Evolutionary conservation across 2,888 invertebrate genomes (phyloP).

Genomic region (Peribatodes rhomboidaria): DNA sequence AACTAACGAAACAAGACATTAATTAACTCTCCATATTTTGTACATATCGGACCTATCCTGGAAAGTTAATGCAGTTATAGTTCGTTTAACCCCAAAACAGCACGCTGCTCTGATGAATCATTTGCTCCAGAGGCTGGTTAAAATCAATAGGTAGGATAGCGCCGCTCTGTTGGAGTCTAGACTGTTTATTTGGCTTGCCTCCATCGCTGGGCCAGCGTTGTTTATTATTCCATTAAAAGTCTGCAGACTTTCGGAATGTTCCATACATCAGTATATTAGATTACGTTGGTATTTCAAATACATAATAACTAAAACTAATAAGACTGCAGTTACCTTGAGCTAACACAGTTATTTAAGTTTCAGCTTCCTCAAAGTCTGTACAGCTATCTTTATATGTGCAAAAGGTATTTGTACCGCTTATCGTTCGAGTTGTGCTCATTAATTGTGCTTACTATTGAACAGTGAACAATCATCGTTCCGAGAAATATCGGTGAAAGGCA

Average conservation of each 20-base stretch:
- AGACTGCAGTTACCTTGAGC: not conserved
- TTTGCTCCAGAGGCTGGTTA: conserved; percentile 22
- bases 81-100: conserved; percentile 29
- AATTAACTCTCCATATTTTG: not conserved
- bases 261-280: not conserved
- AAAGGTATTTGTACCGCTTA: conserved; percentile 1
- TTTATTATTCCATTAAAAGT: conserved; percentile 12
- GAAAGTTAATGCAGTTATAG: conserved; percentile 32
- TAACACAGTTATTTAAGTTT: not conserved
- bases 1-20: not conserved
- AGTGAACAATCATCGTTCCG: conserved; percentile 28
- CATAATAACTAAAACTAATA: too few species aligned
- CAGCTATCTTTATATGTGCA: not conserved
- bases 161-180: conserved; percentile 7
- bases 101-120: conserved; percentile 24
- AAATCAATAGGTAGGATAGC: conserved; percentile 27
- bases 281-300: too few species aligned
- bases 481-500: conserved; percentile 39
- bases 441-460: conserved; percentile 21
- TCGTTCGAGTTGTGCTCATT: conserved; percentile 22
- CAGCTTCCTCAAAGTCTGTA: not conserved
- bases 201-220: not conserved
- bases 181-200: conserved; percentile 18
- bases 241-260: not conserved
- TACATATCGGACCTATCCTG: conserved; percentile 10